These are phyloP conservation scores for Podabrus alpinus DNA, from an alignment of 2,888 invertebrate species.

Conservation along the genomic window DNA sequence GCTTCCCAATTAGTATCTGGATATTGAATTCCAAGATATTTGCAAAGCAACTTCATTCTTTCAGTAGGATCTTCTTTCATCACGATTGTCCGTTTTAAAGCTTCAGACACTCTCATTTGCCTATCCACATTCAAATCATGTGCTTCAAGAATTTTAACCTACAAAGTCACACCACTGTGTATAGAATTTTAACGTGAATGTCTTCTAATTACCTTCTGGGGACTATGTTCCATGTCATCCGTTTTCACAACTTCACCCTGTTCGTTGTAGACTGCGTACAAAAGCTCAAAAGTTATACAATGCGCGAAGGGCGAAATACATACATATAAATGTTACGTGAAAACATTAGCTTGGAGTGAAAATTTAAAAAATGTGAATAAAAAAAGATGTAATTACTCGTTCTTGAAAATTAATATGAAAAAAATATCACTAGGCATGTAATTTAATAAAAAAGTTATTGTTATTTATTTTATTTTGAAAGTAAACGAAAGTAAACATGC, in stretches of 20 bases:
- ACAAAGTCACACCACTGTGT: neutral
- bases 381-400: no score
- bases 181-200: neutral
- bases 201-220: neutral
- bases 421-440: no score
- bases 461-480: no score
- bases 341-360: no score
- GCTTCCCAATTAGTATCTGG: conserved; percentile 1
- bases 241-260: neutral
- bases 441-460: no score
- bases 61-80: conserved; percentile 5
- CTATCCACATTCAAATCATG: neutral
- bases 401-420: no score
- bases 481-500: no score
- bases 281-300: no score
- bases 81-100: conserved; percentile 5
- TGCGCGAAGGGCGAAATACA: no score
- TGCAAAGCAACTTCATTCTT: conserved; percentile 1
- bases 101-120: conserved; percentile 8
- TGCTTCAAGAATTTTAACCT: conserved; percentile 3
- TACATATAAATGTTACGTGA: no score
- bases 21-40: conserved; percentile 14
- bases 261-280: no score
- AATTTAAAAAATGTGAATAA: no score
- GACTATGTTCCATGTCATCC: neutral